Evolutionary conservation across 2,888 invertebrate genomes (phyloP), one percentile per base, ranked within the genome.

Genomic region (Hirtodrosophila confusa): DNA sequence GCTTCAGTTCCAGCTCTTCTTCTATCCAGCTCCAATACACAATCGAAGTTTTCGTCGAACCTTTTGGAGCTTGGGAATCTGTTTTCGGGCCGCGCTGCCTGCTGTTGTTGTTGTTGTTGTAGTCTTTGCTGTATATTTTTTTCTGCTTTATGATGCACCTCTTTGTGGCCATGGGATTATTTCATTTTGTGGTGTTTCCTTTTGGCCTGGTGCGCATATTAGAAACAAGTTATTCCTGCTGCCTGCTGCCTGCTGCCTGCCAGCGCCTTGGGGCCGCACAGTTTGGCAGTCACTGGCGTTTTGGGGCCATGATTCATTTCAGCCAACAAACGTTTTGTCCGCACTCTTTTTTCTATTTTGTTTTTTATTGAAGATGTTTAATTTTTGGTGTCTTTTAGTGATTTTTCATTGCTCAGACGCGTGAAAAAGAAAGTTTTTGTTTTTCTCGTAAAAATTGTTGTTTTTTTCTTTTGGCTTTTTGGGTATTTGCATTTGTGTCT

Each of bases 101-200:
- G 36, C 57, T 54, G 39, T 60, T 65, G 44, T 64, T 62, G 56
- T 54, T 58, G 60, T 60, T 61, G 53, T 57, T 47, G 41, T 47
- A 1, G 17, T 1, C 17, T 39, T 40, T 49, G 36, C 12, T 39
- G 31, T 11, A 39, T 31, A 40, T n/a, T 39, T 53, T 33, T 24
- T 36, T 11, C 37, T 49, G 51, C 51, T 63, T 61, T 61, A 61
- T 50, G 65, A 60, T 57, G 55, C 58, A 66, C 31, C 58, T 58
- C 58, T 68, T 66, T 50, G 73, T 68, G 88, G 75, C 88, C 89
- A 89, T 88, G 88, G 88, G 88, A 87, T 88, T 88, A 83, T 86
- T 88, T 86, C 87, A 88, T 88, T 86, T 88, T 88, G 88, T 86
- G 85, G 88, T 86, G 78, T 85, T 86, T 86, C 85, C 88, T 82